Percentiles rank a stretch among this genome's conserved stretches.
Conservation (phyloP, 2,797 vertebrate genomes). For the Chloroceryle inda region DNA sequence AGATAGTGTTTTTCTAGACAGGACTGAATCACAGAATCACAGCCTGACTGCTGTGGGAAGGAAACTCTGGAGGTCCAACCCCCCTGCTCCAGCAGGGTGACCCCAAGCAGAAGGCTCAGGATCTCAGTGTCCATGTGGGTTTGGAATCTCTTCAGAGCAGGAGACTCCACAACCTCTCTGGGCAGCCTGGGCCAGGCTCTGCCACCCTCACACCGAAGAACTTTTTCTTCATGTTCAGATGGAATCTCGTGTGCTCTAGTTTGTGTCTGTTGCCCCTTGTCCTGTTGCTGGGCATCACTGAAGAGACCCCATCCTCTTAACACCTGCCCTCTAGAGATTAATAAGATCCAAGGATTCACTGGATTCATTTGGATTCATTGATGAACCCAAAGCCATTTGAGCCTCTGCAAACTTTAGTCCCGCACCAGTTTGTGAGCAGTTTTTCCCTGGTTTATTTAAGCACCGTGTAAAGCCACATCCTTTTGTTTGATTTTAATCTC, state of each 20-base stretch:
- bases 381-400: background rate
- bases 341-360: background rate
- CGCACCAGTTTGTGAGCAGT: background rate
- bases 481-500: background rate
- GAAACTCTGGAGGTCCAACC: too few relatives aligned
- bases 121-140: too few relatives aligned
- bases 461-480: rapidly evolving
- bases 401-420: background rate
- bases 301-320: background rate
- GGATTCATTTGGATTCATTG: background rate
- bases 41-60: too few relatives aligned
- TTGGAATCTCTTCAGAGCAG: too few relatives aligned
- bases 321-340: background rate
- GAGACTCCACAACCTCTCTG: background rate
- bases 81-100: too few relatives aligned
- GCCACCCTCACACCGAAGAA: background rate
- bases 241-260: background rate
- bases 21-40: background rate
- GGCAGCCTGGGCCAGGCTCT: background rate
- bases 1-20: rapidly evolving
- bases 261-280: background rate
- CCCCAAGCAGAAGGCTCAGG: too few relatives aligned
- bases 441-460: background rate
- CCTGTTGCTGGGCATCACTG: background rate
- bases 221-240: background rate